These are phyloP conservation scores for Pammene fasciana DNA, from an alignment of 2,888 invertebrate species.

Conservation along the genomic window DNA sequence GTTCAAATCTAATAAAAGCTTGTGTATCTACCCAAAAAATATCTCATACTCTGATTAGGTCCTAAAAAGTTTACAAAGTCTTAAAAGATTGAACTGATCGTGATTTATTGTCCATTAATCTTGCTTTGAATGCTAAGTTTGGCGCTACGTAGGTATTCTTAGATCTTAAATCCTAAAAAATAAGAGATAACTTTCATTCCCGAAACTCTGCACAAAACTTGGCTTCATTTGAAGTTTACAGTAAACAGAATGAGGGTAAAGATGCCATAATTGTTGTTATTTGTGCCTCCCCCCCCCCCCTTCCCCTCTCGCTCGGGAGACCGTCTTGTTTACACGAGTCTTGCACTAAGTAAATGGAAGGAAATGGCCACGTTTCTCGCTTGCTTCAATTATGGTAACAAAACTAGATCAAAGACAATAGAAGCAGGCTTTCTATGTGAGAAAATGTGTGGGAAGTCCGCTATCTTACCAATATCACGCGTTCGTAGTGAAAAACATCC, in stretches of 20 bases:
- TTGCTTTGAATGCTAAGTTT: too few species aligned
- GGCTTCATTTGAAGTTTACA: conserved; percentile 6
- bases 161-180: background rate
- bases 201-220: background rate
- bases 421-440: conserved; percentile 3
- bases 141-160: too few species aligned
- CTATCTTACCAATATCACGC: conserved; percentile 21
- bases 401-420: conserved; percentile 30
- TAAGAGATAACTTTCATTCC: background rate
- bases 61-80: too few species aligned
- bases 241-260: conserved; percentile 3
- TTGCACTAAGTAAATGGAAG: conserved; percentile 8
- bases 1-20: too few species aligned
- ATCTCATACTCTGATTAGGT: too few species aligned
- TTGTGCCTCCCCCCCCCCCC: background rate
- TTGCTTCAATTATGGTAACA: conserved; percentile 22
- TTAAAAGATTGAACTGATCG: too few species aligned
- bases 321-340: background rate
- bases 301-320: background rate
- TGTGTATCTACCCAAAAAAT: too few species aligned
- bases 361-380: conserved; percentile 6
- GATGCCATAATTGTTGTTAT: background rate
- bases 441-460: conserved; percentile 10
- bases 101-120: too few species aligned
- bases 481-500: background rate